Percentiles rank a stretch among this genome's conserved stretches.
phyloP scores from a whole-genome alignment of 2,888 invertebrate species.

The Tridacna gigas region DNA sequence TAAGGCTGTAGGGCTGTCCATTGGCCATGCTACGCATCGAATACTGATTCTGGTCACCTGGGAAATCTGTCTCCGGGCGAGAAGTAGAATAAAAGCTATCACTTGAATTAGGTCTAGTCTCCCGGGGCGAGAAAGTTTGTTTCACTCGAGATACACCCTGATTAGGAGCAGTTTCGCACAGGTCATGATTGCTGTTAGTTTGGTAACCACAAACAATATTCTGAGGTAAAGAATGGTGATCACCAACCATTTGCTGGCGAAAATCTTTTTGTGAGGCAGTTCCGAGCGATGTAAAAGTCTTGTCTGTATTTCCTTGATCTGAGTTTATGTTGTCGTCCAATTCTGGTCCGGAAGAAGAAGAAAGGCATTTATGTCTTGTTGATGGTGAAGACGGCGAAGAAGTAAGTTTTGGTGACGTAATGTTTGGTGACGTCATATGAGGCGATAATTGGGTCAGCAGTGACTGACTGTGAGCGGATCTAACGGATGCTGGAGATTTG shows the following conservation, averaged over 20 bases:
- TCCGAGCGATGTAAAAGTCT: background rate
- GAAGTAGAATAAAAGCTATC: slow-evolving; percentile 62
- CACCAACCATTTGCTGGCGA: slow-evolving; percentile 11
- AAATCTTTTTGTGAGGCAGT: slow-evolving; percentile 4
- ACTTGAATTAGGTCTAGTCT: slow-evolving; percentile 50
- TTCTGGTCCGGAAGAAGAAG: background rate
- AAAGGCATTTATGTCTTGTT: background rate
- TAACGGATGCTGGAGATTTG: slow-evolving; percentile 35
- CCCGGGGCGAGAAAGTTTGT: slow-evolving; percentile 59
- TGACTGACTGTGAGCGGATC: slow-evolving; percentile 30
- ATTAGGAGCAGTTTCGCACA: slow-evolving; percentile 52
- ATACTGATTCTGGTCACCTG: slow-evolving; percentile 52
- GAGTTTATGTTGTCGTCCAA: background rate
- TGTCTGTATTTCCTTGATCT: background rate
- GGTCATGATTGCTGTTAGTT: slow-evolving; percentile 21
- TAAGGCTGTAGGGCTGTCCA: slow-evolving; percentile 44
- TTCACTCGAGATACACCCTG: slow-evolving; percentile 53
- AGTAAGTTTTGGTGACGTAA: slow-evolving; percentile 21
- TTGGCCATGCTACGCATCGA: slow-evolving; percentile 46
- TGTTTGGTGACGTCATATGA: slow-evolving; percentile 26
- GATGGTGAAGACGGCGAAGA: slow-evolving; percentile 36
- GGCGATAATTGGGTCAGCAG: slow-evolving; percentile 28
- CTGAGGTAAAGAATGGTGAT: background rate
- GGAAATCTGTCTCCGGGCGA: slow-evolving; percentile 58
- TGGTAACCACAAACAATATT: background rate